These are phyloP conservation scores for Scolopax mira DNA, from an alignment of 2,113 vertebrate species.

Conservation along the genomic window DNA sequence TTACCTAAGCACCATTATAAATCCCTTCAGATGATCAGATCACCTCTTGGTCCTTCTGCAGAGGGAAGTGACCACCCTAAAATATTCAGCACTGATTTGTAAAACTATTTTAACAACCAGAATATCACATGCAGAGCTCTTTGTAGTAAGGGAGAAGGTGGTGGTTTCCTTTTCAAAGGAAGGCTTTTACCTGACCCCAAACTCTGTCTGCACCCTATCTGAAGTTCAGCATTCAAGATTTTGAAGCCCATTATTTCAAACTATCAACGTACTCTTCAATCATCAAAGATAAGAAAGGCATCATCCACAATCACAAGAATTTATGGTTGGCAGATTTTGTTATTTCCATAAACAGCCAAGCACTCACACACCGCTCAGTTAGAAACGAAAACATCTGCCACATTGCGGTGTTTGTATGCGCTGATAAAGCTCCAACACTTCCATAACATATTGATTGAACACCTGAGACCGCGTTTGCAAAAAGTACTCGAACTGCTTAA, in stretches of 20 bases:
- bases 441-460: background rate
- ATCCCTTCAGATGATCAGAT: background rate
- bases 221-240: background rate
- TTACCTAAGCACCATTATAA: background rate
- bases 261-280: background rate
- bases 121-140: background rate
- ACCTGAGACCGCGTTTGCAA: background rate
- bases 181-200: background rate
- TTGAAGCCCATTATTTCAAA: background rate
- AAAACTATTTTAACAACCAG: background rate
- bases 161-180: conserved; percentile 33
- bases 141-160: background rate
- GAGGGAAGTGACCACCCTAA: background rate
- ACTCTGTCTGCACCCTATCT: background rate
- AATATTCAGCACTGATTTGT: background rate
- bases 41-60: background rate
- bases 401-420: background rate
- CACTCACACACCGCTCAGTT: background rate
- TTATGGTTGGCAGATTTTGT: background rate
- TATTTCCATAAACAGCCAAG: background rate
- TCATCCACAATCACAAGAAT: background rate
- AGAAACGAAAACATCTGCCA: background rate
- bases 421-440: background rate
- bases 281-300: background rate
- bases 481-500: background rate